Evolutionary conservation across 2,797 vertebrate species (phyloP).

Genomic region (Hydrocynus forskahlii): DNA sequence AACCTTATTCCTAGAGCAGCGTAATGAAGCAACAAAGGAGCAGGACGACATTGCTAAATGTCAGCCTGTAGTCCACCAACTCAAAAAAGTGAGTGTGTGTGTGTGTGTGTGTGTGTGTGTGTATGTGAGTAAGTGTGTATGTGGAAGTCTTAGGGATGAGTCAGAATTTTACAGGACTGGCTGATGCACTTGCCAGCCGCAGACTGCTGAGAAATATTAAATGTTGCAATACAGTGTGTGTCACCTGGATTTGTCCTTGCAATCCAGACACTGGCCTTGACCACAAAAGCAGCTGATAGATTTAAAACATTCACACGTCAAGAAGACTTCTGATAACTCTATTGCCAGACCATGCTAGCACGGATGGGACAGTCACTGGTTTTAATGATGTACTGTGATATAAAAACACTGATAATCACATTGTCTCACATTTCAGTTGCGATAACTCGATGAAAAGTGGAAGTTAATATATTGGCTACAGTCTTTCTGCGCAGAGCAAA

Average conservation of each 20-base stretch:
- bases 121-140: neutral
- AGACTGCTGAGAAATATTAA: neutral
- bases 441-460: no score
- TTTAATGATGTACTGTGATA: no score
- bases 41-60: conserved; percentile 22
- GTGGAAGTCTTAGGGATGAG: neutral
- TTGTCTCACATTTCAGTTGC: no score
- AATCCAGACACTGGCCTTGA: neutral
- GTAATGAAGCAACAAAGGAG: conserved; percentile 17
- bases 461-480: no score
- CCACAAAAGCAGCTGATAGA: conserved; percentile 7
- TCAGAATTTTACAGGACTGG: neutral
- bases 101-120: neutral
- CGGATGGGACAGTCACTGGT: neutral
- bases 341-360: no score
- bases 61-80: neutral
- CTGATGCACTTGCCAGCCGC: neutral
- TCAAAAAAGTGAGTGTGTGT: neutral
- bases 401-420: no score
- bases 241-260: neutral
- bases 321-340: neutral
- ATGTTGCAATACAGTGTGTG: neutral
- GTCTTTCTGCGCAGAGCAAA: no score
- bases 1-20: conserved; percentile 3
- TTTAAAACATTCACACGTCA: conserved; percentile 31